These are phyloP conservation scores for Mycteria americana DNA, from an alignment of 2,797 vertebrate species.

Conservation along the genomic window DNA sequence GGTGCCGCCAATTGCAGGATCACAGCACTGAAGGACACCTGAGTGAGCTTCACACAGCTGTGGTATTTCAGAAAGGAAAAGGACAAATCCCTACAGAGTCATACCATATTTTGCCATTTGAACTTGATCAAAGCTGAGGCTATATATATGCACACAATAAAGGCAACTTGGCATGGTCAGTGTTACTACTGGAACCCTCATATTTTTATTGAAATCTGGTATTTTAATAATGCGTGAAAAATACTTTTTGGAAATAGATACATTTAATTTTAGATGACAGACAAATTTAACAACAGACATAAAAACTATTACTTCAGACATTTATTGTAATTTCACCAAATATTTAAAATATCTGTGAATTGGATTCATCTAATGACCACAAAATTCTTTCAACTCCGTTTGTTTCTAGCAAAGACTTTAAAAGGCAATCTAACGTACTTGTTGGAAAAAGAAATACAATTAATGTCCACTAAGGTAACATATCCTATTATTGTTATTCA, in stretches of 20 bases:
- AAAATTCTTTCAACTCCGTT: not conserved
- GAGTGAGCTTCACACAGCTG: not conserved
- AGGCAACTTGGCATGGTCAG: not conserved
- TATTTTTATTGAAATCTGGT: not conserved
- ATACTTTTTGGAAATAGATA: not conserved
- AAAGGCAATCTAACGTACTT: not conserved
- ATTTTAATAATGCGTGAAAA: not conserved
- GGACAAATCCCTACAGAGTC: not conserved
- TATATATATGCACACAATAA: not conserved
- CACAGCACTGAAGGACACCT: not conserved
- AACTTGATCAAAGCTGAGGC: not conserved
- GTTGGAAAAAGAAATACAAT: not conserved
- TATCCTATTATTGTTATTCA: not conserved
- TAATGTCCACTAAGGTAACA: not conserved
- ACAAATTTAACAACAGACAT: not conserved
- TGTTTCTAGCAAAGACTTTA: not conserved
- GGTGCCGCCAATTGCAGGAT: not conserved
- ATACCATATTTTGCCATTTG: not conserved
- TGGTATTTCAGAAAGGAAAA: not conserved
- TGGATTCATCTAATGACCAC: not conserved
- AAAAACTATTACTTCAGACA: not conserved
- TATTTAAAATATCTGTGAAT: slow-evolving; percentile 8
- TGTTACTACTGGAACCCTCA: not conserved
- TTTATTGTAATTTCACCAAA: not conserved
- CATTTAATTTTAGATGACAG: not conserved